phyloP scores from a whole-genome alignment of 2,797 vertebrate genomes.

The Kryptolebias ocellatus region DNA sequence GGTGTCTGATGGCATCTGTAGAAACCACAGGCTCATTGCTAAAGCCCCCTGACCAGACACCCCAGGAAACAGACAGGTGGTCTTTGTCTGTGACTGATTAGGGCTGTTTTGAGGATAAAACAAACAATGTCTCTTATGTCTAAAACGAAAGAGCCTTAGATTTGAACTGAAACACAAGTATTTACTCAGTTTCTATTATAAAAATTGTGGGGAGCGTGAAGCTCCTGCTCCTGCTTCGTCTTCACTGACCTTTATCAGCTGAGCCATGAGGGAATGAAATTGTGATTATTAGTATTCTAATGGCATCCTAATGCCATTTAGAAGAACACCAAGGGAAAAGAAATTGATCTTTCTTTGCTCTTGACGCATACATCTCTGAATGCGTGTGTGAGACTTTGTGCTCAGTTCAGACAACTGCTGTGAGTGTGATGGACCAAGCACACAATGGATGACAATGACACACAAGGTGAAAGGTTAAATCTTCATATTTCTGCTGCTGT shows the following conservation, averaged over 20 bases:
- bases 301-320: slow-evolving; percentile 49
- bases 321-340: slow-evolving; percentile 28
- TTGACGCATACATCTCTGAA: neutral
- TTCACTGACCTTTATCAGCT: slow-evolving; percentile 56
- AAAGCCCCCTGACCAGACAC: too few species aligned
- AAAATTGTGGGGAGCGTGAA: neutral
- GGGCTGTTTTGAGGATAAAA: too few species aligned
- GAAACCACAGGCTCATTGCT: too few species aligned
- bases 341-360: slow-evolving; percentile 45
- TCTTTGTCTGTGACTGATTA: too few species aligned
- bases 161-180: too few species aligned
- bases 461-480: slow-evolving; percentile 63
- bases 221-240: neutral
- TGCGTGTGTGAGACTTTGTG: slow-evolving; percentile 14
- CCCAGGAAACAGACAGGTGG: too few species aligned
- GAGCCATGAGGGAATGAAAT: slow-evolving; percentile 20
- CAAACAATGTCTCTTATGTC: too few species aligned
- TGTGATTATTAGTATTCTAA: slow-evolving; percentile 62
- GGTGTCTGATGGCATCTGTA: too few species aligned
- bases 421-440: slow-evolving; percentile 26
- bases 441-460: slow-evolving; percentile 51
- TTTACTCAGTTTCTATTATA: too few species aligned
- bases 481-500: slow-evolving; percentile 29
- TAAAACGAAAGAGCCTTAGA: too few species aligned
- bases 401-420: slow-evolving; percentile 41